Base-by-base conservation (phyloP, 2,797 vertebrate species). In the Scyliorhinus canicula region DNA sequence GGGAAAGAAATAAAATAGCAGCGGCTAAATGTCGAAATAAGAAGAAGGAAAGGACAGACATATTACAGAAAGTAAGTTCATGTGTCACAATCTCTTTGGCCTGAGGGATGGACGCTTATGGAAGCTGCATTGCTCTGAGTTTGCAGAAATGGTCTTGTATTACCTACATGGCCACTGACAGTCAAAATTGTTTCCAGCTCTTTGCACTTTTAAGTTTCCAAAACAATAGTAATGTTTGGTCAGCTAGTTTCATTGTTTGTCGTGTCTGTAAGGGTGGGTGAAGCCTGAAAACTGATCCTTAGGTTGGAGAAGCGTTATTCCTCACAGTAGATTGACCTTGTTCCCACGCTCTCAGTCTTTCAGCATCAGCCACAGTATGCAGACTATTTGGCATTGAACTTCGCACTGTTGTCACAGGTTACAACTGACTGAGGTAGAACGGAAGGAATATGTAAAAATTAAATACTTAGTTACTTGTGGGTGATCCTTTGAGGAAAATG, bases 1-100 rank as follows among this genome's bases (percentile, higher is more conserved):
- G 99, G 79, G 99, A 99, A 96, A 98, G 99, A 96, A 99, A 99
- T 96, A 99, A 99, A 96, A 97, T 99, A 0, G 99, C 99, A 44
- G 99, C 99, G 0, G 99, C 99, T 26, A 99, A 99, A 96, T 99
- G 99, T 95, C 97, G 99, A 95, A 99, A 99, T 96, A 99, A 99
- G 97, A 99, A 99, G 96, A 99, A 99, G 97, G 99, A 99, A 96
- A 99, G 98, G 97, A 99, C 99, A 0, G 99, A 99, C 95, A 97
- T 96, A 95, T 96, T 99, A 95, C 98, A 99, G 97, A 98, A 98
- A 97, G 99, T 99, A 96, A 96, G 97, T 95, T 85, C 40, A 88
- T 55, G 24, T 65, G 91, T 50, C 26, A 79, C 74, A 52, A 60
- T 55, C n/a, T 16, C 2, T 55, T 94, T 94, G 65, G 5, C 14